Evolutionary conservation across 2,113 vertebrate species (phyloP), one percentile per base, ranked within the genome.

Genomic region (Ardeotis arabs): DNA sequence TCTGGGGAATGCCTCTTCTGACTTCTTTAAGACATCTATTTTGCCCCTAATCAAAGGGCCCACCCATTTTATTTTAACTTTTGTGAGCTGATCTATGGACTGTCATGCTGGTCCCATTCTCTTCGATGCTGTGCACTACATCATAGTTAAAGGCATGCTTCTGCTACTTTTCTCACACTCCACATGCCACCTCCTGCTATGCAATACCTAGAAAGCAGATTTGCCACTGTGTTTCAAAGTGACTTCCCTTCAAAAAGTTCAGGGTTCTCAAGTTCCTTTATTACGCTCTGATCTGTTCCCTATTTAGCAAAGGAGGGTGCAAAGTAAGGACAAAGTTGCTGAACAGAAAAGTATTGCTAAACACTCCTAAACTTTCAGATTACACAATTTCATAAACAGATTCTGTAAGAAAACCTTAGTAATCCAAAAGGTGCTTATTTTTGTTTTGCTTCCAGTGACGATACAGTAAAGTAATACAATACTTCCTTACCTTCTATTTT

Each of bases 141-240:
- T 39, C n/a, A n/a, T n/a, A n/a, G 18, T 19, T 23, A 67, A 67
- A 0, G 0, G 29, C 21, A 75, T 0, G 0, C 16, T 74, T 59
- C 44, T 68, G 53, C 39, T 72, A 37, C 31, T 64, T 35, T 77
- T 55, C 45, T 64, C 20, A 14, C 17, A 6, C 33, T 35, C n/a
- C 16, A 60, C 7, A 13, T 5, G n/a, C 13, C 49, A 59, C 3
- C 0, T 31, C 45, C 84, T 75, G 60, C 29, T 14, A 72, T 39
- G 27, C 12, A 70, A 68, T 7, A 59, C 12, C 47, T 55, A 25
- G 33, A 75, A 82, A 67, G 23, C 33, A 79, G 23, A 39, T 64
- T 81, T 82, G 62, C 21, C 13, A 10, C 29, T 56, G 16, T 17
- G 23, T 72, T 85, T 90, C 49, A n/a, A 27, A 79, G 24, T 25